Evolutionary conservation across 2,888 invertebrate genomes (phyloP).

Genomic region (Drosophila histrio): DNA sequence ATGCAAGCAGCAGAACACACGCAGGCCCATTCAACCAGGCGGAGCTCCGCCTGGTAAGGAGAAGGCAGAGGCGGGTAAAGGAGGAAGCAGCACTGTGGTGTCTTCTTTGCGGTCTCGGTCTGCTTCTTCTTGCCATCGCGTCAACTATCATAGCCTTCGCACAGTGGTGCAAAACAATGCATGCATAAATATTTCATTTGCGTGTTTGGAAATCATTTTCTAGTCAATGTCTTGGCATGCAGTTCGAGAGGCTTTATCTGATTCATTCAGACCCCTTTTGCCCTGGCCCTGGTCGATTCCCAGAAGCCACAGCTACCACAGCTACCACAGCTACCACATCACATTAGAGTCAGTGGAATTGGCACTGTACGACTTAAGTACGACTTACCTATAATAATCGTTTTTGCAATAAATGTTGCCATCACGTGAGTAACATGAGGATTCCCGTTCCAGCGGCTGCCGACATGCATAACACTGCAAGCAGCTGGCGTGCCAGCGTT

Average conservation of each 20-base stretch:
- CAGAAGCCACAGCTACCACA: conserved; percentile 21
- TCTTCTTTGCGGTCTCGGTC: conserved; percentile 68
- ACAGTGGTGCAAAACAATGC: conserved; percentile 76
- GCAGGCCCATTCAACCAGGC: conserved; percentile 67
- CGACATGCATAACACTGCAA: conserved; percentile 96
- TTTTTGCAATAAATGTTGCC: conserved; percentile 98
- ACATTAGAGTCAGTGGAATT: conserved; percentile 40
- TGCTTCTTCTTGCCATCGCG: conserved; percentile 71
- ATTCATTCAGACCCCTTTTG: conserved; percentile 73
- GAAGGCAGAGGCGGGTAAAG: background rate
- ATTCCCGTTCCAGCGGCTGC: conserved; percentile 94
- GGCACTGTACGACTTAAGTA: conserved; percentile 38
- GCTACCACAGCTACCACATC: conserved; percentile 16
- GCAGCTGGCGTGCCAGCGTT: conserved; percentile 96
- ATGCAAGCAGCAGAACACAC: conserved; percentile 78
- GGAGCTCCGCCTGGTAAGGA: conserved; percentile 27
- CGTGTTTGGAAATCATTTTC: conserved; percentile 83
- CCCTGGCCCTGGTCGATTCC: conserved; percentile 25
- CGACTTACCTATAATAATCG: conserved; percentile 96
- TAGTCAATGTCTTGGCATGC: conserved; percentile 82
- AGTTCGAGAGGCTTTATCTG: conserved; percentile 80
- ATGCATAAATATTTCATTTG: conserved; percentile 79
- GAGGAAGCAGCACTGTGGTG: conserved; percentile 7
- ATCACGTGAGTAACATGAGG: conserved; percentile 96
- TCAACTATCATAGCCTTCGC: conserved; percentile 54